phyloP scores from a whole-genome alignment of 2,113 vertebrate genomes.

The Oplegnathus fasciatus region DNA sequence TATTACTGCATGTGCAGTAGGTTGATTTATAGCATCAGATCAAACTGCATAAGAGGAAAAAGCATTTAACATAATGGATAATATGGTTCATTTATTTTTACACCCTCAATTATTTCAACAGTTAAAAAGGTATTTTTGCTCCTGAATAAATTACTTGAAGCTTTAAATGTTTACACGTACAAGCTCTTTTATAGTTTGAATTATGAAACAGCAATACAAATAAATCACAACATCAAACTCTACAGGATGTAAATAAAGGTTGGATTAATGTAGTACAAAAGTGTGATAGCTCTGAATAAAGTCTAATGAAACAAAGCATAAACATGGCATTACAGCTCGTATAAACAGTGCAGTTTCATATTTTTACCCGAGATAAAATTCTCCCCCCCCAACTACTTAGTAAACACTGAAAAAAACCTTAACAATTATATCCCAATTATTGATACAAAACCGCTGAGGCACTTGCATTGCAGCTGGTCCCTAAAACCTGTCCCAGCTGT shows the following conservation, averaged over 20 bases:
- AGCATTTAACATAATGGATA: not conserved
- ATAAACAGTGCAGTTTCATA: not conserved
- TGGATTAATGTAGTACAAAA: conserved; percentile 44
- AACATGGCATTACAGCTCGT: conserved; percentile 6
- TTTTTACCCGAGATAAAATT: not conserved
- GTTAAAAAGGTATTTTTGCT: conserved; percentile 4
- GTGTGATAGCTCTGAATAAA: not conserved
- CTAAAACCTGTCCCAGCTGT: conserved; percentile 17
- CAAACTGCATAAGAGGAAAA: not conserved
- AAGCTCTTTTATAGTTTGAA: conserved; percentile 49
- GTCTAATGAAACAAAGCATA: not conserved
- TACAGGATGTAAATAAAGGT: not conserved
- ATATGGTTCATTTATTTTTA: conserved; percentile 13
- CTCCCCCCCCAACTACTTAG: not conserved
- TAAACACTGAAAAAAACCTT: not conserved
- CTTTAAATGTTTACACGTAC: conserved; percentile 25
- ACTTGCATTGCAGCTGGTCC: conserved; percentile 50
- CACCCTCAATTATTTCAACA: conserved; percentile 21
- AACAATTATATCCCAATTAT: conserved; percentile 12
- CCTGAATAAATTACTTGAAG: conserved; percentile 37
- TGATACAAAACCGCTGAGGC: conserved; percentile 40
- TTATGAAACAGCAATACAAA: conserved; percentile 40
- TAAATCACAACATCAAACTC: conserved; percentile 13
- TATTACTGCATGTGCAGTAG: conserved; percentile 21
- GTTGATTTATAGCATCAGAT: not conserved